Percentiles rank a stretch among this genome's conserved stretches.
phyloP scores from a whole-genome alignment of 1,140 invertebrate species.

The Caenorhabditis elegans region WBcel235 BX284602.5:8317501-8318000 shows the following conservation, averaged over 20 bases:
- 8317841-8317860: neutral
- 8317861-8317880: neutral
- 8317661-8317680: too few species aligned
- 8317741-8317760: neutral
- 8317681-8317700: slow-evolving; percentile 2
- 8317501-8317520: too few species aligned
- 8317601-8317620: too few species aligned
- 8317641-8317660: too few species aligned
- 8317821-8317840: too few species aligned
- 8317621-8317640: too few species aligned
- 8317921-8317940: neutral
- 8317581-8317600: too few species aligned
- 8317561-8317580: too few species aligned
- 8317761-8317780: neutral
- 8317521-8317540: too few species aligned
- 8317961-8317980: neutral
- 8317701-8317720: neutral
- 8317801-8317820: too few species aligned
- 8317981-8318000: neutral
- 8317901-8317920: neutral
- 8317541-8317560: too few species aligned
- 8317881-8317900: neutral
- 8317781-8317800: neutral
- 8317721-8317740: slow-evolving; percentile 22
- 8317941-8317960: too few species aligned